Percentiles rank a stretch among this genome's conserved stretches.
These are phyloP conservation scores for Amblyteles armatorius DNA, from an alignment of 2,888 invertebrate species.

Conservation along the genomic window DNA sequence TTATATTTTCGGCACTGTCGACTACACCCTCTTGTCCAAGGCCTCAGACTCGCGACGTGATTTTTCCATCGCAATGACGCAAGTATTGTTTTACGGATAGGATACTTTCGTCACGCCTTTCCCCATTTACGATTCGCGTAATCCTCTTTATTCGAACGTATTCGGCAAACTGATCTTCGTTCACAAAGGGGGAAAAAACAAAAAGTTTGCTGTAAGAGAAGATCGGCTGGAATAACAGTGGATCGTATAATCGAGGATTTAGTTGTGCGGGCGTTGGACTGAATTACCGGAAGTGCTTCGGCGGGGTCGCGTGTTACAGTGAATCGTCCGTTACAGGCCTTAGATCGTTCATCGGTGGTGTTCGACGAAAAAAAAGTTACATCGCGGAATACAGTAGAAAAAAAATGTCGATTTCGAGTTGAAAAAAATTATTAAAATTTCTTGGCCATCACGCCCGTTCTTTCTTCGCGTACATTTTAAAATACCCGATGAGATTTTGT, in stretches of 20 bases:
- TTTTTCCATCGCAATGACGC: not conserved
- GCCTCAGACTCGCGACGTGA: not conserved
- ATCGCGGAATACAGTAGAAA: not conserved
- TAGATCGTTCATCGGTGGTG: not conserved
- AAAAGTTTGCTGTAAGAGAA: not conserved
- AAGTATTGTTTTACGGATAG: too few relatives aligned
- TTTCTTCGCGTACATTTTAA: not conserved
- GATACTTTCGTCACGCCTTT: too few relatives aligned
- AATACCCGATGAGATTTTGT: not conserved
- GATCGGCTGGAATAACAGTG: not conserved
- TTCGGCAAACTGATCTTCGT: not conserved
- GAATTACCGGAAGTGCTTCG: constrained; percentile 4
- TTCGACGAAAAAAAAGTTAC: not conserved
- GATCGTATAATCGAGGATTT: not conserved
- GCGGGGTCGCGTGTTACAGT: not conserved
- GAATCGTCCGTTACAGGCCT: not conserved
- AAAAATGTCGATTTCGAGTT: not conserved
- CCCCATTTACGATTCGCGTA: too few relatives aligned
- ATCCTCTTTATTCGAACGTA: not conserved
- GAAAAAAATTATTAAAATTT: not conserved
- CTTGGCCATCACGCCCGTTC: not conserved
- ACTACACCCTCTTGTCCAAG: not conserved
- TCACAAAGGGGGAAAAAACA: not conserved
- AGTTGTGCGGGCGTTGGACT: not conserved
- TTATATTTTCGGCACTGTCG: not conserved